Percentiles rank a stretch among this genome's conserved stretches.
Evolutionary conservation across 2,797 vertebrate species (phyloP).

Genomic region (Mionectes olivaceus): DNA sequence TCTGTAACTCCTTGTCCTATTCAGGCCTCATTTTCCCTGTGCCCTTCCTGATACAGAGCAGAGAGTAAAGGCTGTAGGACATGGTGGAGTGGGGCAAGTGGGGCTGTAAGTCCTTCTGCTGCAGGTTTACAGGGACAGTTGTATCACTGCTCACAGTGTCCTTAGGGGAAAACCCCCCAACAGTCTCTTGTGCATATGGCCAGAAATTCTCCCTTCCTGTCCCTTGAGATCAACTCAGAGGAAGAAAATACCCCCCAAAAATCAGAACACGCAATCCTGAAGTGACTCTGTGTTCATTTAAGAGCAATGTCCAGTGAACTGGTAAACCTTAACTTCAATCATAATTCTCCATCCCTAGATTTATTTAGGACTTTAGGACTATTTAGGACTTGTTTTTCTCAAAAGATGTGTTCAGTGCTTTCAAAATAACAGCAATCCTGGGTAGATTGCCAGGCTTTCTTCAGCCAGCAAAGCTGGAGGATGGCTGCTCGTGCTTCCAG

Average conservation of each 20-base stretch:
- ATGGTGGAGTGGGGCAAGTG: neutral
- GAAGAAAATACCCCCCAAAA: neutral
- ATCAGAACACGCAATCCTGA: neutral
- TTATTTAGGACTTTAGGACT: neutral
- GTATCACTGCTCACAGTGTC: neutral
- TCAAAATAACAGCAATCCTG: neutral
- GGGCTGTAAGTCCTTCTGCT: neutral
- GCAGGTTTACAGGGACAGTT: neutral
- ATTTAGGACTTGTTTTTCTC: neutral
- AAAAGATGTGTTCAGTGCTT: neutral
- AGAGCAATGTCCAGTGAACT: neutral
- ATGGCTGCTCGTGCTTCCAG: neutral
- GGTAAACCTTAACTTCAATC: neutral
- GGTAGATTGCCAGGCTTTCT: neutral
- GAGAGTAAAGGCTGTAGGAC: neutral
- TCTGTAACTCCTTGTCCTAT: neutral
- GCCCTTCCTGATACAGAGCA: neutral
- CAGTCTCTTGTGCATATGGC: neutral
- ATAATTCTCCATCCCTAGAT: neutral
- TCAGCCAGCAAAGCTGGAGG: neutral
- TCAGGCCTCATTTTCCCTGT: neutral
- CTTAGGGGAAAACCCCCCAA: fast-evolving
- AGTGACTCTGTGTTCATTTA: neutral
- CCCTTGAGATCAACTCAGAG: neutral
- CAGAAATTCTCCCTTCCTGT: neutral